These are phyloP conservation scores for Microdon myrmicae DNA, from an alignment of 2,888 invertebrate genomes.

Conservation along the genomic window DNA sequence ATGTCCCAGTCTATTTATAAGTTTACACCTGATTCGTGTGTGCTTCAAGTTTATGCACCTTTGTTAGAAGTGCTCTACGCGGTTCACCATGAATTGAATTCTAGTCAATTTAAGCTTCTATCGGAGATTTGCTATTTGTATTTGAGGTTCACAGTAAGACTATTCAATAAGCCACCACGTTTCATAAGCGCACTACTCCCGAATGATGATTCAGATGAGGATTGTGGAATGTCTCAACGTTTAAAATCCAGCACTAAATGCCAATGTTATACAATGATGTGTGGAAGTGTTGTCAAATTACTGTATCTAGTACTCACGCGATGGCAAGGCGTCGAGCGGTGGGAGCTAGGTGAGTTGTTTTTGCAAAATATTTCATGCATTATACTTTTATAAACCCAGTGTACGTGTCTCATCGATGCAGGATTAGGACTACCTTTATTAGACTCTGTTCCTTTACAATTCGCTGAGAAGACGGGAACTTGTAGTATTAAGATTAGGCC, in stretches of 20 bases:
- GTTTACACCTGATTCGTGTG: conserved; percentile 60
- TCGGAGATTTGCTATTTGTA: conserved; percentile 59
- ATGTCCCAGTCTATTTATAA: conserved; percentile 57
- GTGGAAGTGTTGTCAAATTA: conserved; percentile 61
- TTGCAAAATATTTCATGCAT: no score
- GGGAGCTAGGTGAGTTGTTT: conserved; percentile 47
- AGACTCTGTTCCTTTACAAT: no score
- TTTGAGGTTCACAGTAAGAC: conserved; percentile 59
- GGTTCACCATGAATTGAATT: conserved; percentile 53
- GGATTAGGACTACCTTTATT: no score
- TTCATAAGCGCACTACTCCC: conserved; percentile 59
- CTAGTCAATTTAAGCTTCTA: conserved; percentile 57
- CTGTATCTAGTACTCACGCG: conserved; percentile 61
- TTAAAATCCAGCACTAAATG: conserved; percentile 44
- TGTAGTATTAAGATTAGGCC: no score
- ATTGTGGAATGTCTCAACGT: conserved; percentile 25
- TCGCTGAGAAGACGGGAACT: no score
- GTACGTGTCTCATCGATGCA: no score
- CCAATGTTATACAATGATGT: conserved; percentile 62
- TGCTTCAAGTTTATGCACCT: conserved; percentile 62
- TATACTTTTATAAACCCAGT: no score
- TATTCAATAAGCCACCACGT: conserved; percentile 58
- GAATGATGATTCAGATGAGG: conserved; percentile 57
- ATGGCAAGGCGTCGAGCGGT: conserved; percentile 56
- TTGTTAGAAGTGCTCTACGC: conserved; percentile 60